A percentile compares a stretch with the other conserved stretches of the same genome.
Conservation (phyloP, 2,888 invertebrate species). For the Alloplasta piceator region DNA sequence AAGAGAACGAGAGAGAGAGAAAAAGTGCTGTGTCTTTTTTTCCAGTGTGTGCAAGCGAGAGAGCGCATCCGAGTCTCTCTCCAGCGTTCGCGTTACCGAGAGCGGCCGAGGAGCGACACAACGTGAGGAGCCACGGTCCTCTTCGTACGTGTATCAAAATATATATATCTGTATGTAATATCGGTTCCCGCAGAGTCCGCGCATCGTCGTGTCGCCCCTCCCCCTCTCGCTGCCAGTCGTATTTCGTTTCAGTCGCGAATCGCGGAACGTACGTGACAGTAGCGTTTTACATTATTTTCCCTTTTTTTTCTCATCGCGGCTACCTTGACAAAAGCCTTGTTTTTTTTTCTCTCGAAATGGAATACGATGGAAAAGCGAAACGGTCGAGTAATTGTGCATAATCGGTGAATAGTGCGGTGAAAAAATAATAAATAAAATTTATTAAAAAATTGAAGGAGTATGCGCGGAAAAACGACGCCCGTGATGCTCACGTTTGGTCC, state of each 20-base stretch:
- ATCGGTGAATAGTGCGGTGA: conserved; percentile 13
- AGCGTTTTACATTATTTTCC: not conserved
- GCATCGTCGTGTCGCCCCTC: not conserved
- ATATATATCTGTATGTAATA: not conserved
- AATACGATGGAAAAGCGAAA: not conserved
- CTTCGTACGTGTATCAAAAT: conserved; percentile 4
- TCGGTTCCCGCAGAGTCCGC: not conserved
- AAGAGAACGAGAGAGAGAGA: conserved; percentile 17
- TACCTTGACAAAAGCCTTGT: not conserved
- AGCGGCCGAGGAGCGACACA: conserved; percentile 41
- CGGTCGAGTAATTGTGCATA: not conserved
- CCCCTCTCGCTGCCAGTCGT: not conserved
- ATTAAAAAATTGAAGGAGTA: conserved; percentile 35
- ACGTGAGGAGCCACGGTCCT: conserved; percentile 48
- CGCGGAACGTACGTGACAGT: conserved; percentile 5
- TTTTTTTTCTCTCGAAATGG: not conserved
- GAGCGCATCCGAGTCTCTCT: conserved; percentile 28
- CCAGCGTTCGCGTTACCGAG: conserved; percentile 24
- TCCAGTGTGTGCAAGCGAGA: conserved; percentile 3
- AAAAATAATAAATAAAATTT: conserved; percentile 13
- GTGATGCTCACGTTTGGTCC: conserved; percentile 57
- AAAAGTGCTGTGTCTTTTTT: not conserved
- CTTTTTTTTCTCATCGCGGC: not conserved
- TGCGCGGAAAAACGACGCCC: conserved; percentile 65
- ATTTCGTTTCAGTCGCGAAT: conserved; percentile 12